Evolutionary conservation across 2,888 invertebrate species (phyloP).

Genomic region (Thereva unica): DNA sequence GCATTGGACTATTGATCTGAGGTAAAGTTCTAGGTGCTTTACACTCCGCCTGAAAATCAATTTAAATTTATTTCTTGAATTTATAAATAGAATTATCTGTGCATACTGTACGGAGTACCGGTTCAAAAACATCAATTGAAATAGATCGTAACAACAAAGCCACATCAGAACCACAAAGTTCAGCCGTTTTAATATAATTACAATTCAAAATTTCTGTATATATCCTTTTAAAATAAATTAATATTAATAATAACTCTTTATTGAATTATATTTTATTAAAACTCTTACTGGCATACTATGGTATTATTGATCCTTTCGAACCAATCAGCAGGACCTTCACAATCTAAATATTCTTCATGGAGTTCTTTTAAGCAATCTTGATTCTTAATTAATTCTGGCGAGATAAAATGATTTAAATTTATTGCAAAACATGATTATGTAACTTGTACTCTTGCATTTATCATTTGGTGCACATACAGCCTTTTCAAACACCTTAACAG

Average conservation of each 20-base stretch:
- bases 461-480: constrained; percentile 53
- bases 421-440: neutral
- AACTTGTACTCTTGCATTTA: constrained; percentile 38
- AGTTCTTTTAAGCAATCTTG: constrained; percentile 58
- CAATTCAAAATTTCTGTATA: constrained; percentile 61
- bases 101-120: constrained; percentile 7
- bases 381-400: constrained; percentile 51
- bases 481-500: constrained; percentile 56
- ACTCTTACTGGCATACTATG: constrained; percentile 58
- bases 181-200: constrained; percentile 60
- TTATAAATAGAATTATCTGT: neutral
- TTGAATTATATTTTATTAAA: constrained; percentile 24
- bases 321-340: constrained; percentile 63
- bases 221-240: constrained; percentile 50
- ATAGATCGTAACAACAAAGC: constrained; percentile 55
- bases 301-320: constrained; percentile 57
- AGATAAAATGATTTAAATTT: constrained; percentile 5
- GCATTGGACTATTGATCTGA: neutral
- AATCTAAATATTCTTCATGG: constrained; percentile 60
- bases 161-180: constrained; percentile 60
- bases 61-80: neutral
- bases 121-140: constrained; percentile 45
- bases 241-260: constrained; percentile 22
- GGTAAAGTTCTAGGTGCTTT: neutral
- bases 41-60: neutral